A percentile compares a stretch with the other conserved stretches of the same genome.
phyloP scores from a whole-genome alignment of 1,140 invertebrate genomes.

The Drosophila ohnishii region DNA sequence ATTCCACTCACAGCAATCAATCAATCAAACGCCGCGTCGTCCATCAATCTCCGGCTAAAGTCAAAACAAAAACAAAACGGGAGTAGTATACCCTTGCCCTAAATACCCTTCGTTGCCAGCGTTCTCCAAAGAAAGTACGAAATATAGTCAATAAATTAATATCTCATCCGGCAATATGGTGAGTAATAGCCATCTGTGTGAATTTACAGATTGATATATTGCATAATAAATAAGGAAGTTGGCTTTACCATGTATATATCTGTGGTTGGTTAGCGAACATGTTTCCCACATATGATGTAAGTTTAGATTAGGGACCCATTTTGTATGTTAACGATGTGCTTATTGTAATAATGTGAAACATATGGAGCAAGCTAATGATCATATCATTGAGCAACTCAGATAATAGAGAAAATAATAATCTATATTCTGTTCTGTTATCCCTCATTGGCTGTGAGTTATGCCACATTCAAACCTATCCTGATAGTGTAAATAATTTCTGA shows the following conservation, averaged over 20 bases:
- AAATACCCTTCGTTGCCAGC: slow-evolving; percentile 17
- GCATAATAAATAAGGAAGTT: slow-evolving; percentile 26
- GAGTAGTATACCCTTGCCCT: slow-evolving; percentile 25
- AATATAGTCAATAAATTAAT: slow-evolving; percentile 42
- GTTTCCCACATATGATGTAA: neutral
- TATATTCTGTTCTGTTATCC: neutral
- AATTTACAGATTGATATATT: slow-evolving; percentile 36
- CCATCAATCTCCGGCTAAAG: slow-evolving; percentile 54
- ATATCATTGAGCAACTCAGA: slow-evolving; percentile 1
- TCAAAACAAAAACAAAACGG: slow-evolving; percentile 47
- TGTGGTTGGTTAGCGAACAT: slow-evolving; percentile 4
- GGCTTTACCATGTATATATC: neutral
- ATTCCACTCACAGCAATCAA: slow-evolving; percentile 41
- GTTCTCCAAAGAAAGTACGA: slow-evolving; percentile 24
- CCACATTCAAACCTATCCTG: too few relatives aligned
- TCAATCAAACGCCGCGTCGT: slow-evolving; percentile 48
- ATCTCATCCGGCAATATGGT: slow-evolving; percentile 36
- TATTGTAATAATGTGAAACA: slow-evolving; percentile 8
- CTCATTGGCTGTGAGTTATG: neutral
- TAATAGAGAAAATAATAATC: neutral
- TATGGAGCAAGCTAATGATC: neutral
- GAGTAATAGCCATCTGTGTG: slow-evolving; percentile 31
- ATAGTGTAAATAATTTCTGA: neutral
- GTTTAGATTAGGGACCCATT: neutral
- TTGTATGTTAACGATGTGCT: slow-evolving; percentile 3